phyloP scores from a whole-genome alignment of 1,140 invertebrate genomes.

The Heliconius himera region DNA sequence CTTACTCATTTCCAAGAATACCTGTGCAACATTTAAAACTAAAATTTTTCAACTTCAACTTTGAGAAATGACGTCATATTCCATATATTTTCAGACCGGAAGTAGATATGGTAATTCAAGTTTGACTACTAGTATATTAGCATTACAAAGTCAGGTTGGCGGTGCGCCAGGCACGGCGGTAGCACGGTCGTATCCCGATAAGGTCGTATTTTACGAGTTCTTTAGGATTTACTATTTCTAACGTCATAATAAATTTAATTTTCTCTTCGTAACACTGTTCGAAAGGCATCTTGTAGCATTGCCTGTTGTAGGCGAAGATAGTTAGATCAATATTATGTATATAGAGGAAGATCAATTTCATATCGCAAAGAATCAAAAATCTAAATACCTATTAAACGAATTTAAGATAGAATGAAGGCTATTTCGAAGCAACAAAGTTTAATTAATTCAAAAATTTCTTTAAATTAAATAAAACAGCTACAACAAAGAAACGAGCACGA shows the following conservation, averaged over 20 bases:
- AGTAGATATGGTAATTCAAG: conserved; percentile 13
- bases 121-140: conserved; percentile 13
- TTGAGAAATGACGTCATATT: not conserved
- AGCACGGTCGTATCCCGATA: not conserved
- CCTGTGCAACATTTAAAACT: not conserved
- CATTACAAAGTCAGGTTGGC: conserved; percentile 4
- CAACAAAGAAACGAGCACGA: not conserved
- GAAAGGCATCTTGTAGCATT: not conserved
- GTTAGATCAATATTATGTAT: not conserved
- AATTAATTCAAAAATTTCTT: not conserved
- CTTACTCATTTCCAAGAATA: not conserved
- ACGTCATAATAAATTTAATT: not conserved
- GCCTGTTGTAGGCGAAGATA: not conserved
- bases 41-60: not conserved
- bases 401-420: not conserved
- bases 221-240: conserved; percentile 1
- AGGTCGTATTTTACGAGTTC: not conserved
- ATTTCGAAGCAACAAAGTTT: not conserved
- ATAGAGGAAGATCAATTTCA: too few species aligned
- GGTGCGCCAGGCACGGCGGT: not conserved
- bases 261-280: not conserved
- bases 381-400: not conserved
- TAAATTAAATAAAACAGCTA: not conserved
- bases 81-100: conserved; percentile 11
- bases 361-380: too few species aligned